Conservation (phyloP, 2,888 invertebrate genomes). For the Malthinus flaveolus region DNA sequence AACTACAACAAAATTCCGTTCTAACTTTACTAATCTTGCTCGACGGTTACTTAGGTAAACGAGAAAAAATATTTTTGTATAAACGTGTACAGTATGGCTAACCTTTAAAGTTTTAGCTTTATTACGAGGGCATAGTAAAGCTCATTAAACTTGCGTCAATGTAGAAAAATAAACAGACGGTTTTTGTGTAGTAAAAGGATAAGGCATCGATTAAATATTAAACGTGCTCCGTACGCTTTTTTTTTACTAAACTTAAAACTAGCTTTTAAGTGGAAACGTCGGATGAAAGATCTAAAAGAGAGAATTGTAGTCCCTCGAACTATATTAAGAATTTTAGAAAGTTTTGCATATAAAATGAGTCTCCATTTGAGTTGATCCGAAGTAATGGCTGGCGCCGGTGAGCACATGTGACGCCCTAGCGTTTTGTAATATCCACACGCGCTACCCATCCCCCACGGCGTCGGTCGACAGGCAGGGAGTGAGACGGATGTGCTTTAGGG, state of each 20-base stretch:
- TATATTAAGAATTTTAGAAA: conserved; percentile 28
- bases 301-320: conserved; percentile 17
- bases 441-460: conserved; percentile 31
- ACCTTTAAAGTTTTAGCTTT: too few species aligned
- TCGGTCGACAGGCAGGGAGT: conserved; percentile 32
- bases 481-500: conserved; percentile 37
- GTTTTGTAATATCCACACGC: conserved; percentile 40
- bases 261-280: conserved; percentile 18
- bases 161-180: too few species aligned
- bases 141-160: neutral
- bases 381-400: conserved; percentile 48
- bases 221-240: too few species aligned
- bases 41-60: too few species aligned
- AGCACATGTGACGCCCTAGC: conserved; percentile 43
- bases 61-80: too few species aligned
- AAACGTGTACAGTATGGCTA: too few species aligned
- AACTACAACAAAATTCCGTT: too few species aligned
- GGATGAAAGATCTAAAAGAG: conserved; percentile 7
- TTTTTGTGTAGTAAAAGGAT: too few species aligned
- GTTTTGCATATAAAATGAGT: conserved; percentile 39
- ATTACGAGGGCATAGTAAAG: neutral
- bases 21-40: too few species aligned
- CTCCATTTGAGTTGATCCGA: conserved; percentile 35
- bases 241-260: neutral
- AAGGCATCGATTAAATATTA: too few species aligned